A percentile compares a stretch with the other conserved stretches of the same genome.
Evolutionary conservation across 2,888 invertebrate genomes (phyloP).

Genomic region (Gibbula magus): DNA sequence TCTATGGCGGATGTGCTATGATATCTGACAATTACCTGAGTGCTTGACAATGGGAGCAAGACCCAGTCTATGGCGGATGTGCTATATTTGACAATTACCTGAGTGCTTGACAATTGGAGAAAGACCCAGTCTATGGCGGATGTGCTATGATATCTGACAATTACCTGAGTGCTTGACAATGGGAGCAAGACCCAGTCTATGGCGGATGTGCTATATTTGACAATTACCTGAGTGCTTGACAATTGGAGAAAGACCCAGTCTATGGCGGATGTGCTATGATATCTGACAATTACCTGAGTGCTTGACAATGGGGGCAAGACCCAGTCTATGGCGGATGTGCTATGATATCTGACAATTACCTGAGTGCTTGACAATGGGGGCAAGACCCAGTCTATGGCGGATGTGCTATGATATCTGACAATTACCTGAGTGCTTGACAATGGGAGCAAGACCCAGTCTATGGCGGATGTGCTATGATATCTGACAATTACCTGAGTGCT

Average conservation of each 20-base stretch:
- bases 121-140: too few species aligned
- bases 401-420: constrained; percentile 72
- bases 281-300: constrained; percentile 53
- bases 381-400: constrained; percentile 58
- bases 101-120: constrained; percentile 48
- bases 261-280: constrained; percentile 65
- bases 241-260: constrained; percentile 56
- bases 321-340: not conserved
- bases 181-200: not conserved
- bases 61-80: constrained; percentile 64
- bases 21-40: not conserved
- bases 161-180: too few species aligned
- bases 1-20: not conserved
- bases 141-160: too few species aligned
- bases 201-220: not conserved
- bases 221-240: not conserved
- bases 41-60: constrained; percentile 33
- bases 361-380: constrained; percentile 10
- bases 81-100: constrained; percentile 72
- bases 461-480: too few species aligned
- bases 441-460: too few species aligned
- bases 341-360: not conserved
- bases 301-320: too few species aligned
- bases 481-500: too few species aligned
- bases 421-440: constrained; percentile 65